Evolutionary conservation across 35 echinoderm and acorn worm genomes (phyloP), one percentile per base, ranked within the genome.

Genomic region (Lytechinus pictus): DNA sequence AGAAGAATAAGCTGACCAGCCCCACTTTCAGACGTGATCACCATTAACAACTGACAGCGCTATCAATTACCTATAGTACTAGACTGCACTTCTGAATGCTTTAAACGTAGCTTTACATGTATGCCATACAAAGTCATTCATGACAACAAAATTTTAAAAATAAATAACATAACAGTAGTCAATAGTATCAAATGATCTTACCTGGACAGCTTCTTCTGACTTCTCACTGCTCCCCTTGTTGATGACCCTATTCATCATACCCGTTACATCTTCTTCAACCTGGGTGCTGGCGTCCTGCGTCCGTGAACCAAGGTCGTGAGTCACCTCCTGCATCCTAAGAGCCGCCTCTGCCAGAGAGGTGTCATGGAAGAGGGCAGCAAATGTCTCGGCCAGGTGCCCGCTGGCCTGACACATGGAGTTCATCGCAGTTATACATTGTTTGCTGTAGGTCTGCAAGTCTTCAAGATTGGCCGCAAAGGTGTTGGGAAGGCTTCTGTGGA

Each of bases 401-500:
- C 95, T 95, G 53, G 97, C 96, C 91, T 95, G 91, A 57, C 97
- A 97, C 33, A 97, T 86, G 66, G 86, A 28, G 52, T 95, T 96
- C 95, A 97, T 96, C 1, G 97, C 97, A 8, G 91, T 57, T 9
- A 97, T 91, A 86, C 94, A 96, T 24, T 94, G 87, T 53, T 72
- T 91, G 90, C 97, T 97, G 86, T 97, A 94, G 2, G 94, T 89
- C 86, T 96, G 94, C 33, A 97, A 79, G 60, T 96, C 97, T 51
- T 97, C 97, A 24, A 96, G 91, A 13, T 97, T 53, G 55, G 95
- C 94, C 12, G 92, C 94, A 57, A 95, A 96, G 57, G 94, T 97
- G 94, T 97, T 95, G 52, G 97, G 97, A 27, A 96, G 90, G 87
- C 95, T 97, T 6, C 95, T 79, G 92, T 97, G 97, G 91, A 97